Percentiles rank a stretch among this genome's conserved stretches.
Conservation (phyloP, 2,113 vertebrate genomes). For the Athene noctua region DNA sequence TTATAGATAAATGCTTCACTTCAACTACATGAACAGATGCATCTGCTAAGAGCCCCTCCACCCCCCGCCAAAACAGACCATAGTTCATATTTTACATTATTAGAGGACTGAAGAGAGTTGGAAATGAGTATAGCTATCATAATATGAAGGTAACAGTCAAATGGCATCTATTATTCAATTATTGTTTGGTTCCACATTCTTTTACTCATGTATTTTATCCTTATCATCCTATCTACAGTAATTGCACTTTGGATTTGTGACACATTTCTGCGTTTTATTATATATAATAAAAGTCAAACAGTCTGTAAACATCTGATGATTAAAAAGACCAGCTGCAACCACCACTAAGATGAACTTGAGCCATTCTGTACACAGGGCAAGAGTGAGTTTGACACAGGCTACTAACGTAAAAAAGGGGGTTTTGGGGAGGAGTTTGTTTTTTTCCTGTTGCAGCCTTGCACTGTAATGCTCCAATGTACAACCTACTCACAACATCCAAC, state of each 20-base stretch:
- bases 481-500: not conserved
- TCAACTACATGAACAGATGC: not conserved
- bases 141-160: not conserved
- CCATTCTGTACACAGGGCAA: not conserved
- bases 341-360: not conserved
- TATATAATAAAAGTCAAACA: not conserved
- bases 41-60: not conserved
- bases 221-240: not conserved
- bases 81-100: not conserved
- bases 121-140: not conserved
- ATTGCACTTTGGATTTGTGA: not conserved
- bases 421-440: too few species aligned
- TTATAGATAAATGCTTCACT: not conserved
- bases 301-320: not conserved
- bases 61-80: not conserved
- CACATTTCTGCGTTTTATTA: conserved; percentile 13
- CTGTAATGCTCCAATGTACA: not conserved
- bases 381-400: not conserved
- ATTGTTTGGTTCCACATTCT: not conserved
- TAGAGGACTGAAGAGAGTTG: not conserved
- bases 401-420: not conserved
- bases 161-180: not conserved
- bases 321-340: conserved; percentile 2
- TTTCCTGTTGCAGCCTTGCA: not conserved
- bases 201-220: not conserved